Base-by-base conservation (phyloP, 1,140 invertebrate genomes). In the Drosophila ficusphila region DNA sequence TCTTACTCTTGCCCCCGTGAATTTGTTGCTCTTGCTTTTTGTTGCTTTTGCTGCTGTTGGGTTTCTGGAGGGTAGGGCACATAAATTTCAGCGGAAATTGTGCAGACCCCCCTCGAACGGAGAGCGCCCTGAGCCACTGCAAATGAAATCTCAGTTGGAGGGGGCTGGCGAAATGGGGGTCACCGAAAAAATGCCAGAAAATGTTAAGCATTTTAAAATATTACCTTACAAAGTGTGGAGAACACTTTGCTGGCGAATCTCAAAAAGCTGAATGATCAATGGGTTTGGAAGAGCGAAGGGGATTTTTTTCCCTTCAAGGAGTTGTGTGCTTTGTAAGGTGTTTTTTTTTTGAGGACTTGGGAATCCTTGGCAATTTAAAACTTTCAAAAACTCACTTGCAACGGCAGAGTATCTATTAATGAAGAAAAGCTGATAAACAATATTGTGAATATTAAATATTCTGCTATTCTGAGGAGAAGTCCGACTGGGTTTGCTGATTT, bases 61-160 rank as follows among this genome's bases (percentile, higher is more conserved):
- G 47, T 42, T 21, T 44, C 36, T 23, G 31, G 27, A 6, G 5
- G 12, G 25, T n/a, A 27, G 31, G 54, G 77, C 79, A 67, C 79
- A 85, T 85, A 71, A 83, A 79, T 85, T 79, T 58, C 52, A 39
- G 51, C 58, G 79, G 70, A 79, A 83, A 83, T 83, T 85, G 77
- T 81, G 70, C 52, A 58, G 14, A 25, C 34, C 48, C 18, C 18
- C 21, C n/a, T 9, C 9, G 4, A 11, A 36, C 19, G n/a, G 4
- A 1, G 8, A 5, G 6, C 27, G n/a, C 14, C n/a, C 19, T 8
- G 14, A 25, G 19, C 39, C 39, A 19, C 3, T 16, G 33, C 19
- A 68, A 68, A 27, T 9, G 23, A 51, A 52, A 52, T 67, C 64
- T 52, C 52, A 21, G 33, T 36, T n/a, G 14, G 16, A 60, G 12